Evolutionary conservation across 2,113 vertebrate genomes (phyloP).

Genomic region (Noturus placidus): DNA sequence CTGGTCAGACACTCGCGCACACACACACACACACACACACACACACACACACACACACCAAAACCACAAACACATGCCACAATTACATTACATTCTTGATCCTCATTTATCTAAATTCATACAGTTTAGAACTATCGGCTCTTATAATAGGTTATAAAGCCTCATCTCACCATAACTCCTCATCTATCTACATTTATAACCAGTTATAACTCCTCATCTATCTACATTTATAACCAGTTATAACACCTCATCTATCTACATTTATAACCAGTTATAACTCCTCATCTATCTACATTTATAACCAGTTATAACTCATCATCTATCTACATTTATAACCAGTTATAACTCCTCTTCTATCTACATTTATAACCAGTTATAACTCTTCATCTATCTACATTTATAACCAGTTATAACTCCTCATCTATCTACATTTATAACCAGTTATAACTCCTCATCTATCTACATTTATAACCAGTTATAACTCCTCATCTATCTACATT

Average conservation of each 20-base stretch:
- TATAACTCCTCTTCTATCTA: too few relatives aligned
- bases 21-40: conserved; percentile 17
- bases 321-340: background rate
- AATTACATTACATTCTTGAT: background rate
- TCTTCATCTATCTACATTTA: background rate
- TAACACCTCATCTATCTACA: background rate
- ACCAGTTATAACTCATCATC: background rate
- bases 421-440: background rate
- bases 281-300: background rate
- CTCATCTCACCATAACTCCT: background rate
- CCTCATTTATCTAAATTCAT: background rate
- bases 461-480: background rate
- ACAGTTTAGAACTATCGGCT: background rate
- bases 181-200: background rate
- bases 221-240: background rate
- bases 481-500: background rate
- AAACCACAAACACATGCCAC: too few relatives aligned
- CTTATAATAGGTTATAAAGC: background rate
- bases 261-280: background rate
- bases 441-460: background rate
- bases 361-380: background rate
- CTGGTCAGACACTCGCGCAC: conserved; percentile 71
- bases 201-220: background rate
- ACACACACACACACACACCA: background rate
- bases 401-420: background rate